These are phyloP conservation scores for Aphelenchoides bicaudatus DNA, from an alignment of 2,888 invertebrate species.

Conservation along the genomic window DNA sequence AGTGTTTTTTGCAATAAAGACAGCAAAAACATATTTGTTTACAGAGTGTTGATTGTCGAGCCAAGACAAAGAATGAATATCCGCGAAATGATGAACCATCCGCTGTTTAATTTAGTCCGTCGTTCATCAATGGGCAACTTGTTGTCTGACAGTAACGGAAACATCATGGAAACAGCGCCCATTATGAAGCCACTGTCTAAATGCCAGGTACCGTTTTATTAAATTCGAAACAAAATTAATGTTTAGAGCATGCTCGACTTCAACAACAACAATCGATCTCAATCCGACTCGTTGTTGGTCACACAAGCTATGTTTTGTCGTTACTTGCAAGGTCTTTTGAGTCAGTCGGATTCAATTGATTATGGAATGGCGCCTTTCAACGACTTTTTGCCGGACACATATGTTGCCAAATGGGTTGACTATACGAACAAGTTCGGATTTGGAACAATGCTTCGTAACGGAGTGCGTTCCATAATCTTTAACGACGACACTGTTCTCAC, in stretches of 20 bases:
- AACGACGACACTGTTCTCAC: constrained; percentile 30
- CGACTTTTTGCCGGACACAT: constrained; percentile 52
- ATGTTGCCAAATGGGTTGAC: constrained; percentile 65
- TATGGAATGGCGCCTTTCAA: neutral
- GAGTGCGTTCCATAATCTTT: constrained; percentile 32
- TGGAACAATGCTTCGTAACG: constrained; percentile 64
- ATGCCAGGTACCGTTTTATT: constrained; percentile 3
- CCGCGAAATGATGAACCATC: constrained; percentile 31
- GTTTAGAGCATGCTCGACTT: constrained; percentile 16
- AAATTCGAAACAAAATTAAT: neutral
- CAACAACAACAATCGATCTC: constrained; percentile 15
- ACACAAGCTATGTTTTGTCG: constrained; percentile 1
- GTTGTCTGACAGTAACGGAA: constrained; percentile 11
- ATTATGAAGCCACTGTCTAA: neutral
- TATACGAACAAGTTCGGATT: constrained; percentile 66
- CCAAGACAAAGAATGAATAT: constrained; percentile 27
- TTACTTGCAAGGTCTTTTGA: neutral
- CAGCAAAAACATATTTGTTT: neutral
- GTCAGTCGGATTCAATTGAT: neutral
- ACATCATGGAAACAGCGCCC: constrained; percentile 8
- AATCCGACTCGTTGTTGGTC: constrained; percentile 9
- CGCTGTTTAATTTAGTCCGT: constrained; percentile 25
- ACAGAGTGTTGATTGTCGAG: constrained; percentile 26
- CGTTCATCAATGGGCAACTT: constrained; percentile 19
- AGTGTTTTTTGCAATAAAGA: neutral